These are phyloP conservation scores for Protobothrops flavoviridis DNA, from an alignment of 2,113 vertebrate species.

Conservation along the genomic window DNA sequence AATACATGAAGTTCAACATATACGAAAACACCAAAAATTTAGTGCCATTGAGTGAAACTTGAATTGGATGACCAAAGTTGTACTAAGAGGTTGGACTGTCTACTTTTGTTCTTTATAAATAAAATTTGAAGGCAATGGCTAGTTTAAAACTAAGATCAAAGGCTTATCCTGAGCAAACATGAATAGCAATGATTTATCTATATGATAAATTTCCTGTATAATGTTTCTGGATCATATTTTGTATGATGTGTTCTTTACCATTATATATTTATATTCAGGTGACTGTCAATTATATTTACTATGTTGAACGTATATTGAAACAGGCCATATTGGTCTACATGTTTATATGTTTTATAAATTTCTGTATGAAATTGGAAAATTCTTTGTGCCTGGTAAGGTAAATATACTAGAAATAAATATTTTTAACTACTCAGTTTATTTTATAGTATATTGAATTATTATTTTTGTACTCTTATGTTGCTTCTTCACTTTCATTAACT, in stretches of 20 bases:
- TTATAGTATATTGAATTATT: background rate
- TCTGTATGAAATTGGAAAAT: slow-evolving; percentile 88
- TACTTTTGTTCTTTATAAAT: slow-evolving; percentile 40
- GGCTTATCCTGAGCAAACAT: slow-evolving; percentile 63
- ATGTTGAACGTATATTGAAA: slow-evolving; percentile 75
- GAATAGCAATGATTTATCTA: slow-evolving; percentile 65
- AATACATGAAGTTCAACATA: slow-evolving; percentile 33
- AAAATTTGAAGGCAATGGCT: slow-evolving; percentile 49
- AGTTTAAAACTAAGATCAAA: slow-evolving; percentile 60
- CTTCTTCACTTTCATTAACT: background rate
- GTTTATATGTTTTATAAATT: slow-evolving; percentile 78
- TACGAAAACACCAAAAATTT: slow-evolving; percentile 20
- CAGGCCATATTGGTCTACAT: slow-evolving; percentile 90
- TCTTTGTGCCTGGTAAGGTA: slow-evolving; percentile 80
- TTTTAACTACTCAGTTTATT: slow-evolving; percentile 68
- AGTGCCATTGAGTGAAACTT: slow-evolving; percentile 25
- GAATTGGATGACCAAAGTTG: slow-evolving; percentile 26
- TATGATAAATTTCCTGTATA: slow-evolving; percentile 67
- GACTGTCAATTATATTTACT: slow-evolving; percentile 82
- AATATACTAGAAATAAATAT: slow-evolving; percentile 83
- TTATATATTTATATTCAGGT: slow-evolving; percentile 74
- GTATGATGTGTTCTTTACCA: slow-evolving; percentile 66
- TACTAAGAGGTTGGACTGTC: slow-evolving; percentile 50
- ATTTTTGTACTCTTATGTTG: background rate
- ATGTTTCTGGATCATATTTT: slow-evolving; percentile 61